A percentile compares a stretch with the other conserved stretches of the same genome.
Evolutionary conservation across 2,888 invertebrate genomes (phyloP).

Genomic region (Laothoe populi): DNA sequence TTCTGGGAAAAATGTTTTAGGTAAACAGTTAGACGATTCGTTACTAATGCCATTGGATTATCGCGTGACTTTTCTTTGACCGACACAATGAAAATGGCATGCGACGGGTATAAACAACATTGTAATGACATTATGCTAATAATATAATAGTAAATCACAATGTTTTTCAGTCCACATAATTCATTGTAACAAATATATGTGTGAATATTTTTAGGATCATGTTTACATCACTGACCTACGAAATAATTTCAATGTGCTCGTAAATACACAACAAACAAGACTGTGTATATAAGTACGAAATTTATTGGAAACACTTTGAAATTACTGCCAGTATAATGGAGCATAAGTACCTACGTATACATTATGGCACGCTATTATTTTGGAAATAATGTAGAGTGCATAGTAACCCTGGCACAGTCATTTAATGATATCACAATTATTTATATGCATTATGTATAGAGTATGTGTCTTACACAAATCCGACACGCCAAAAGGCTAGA

Average conservation of each 20-base stretch:
- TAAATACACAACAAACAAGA: neutral
- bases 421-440: slow-evolving; percentile 19
- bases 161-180: neutral
- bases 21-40: neutral
- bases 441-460: slow-evolving; percentile 6
- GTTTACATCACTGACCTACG: slow-evolving; percentile 8
- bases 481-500: slow-evolving; percentile 13
- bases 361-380: slow-evolving; percentile 12
- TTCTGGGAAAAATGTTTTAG: neutral
- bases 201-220: neutral
- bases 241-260: slow-evolving; percentile 2
- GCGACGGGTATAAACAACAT: neutral
- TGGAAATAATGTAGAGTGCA: slow-evolving; percentile 20
- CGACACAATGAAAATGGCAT: neutral
- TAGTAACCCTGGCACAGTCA: slow-evolving; percentile 17
- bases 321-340: slow-evolving; percentile 7
- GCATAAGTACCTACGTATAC: slow-evolving; percentile 6
- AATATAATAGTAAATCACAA: neutral
- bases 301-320: slow-evolving; percentile 17
- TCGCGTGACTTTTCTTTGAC: slow-evolving; percentile 8
- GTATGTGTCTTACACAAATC: slow-evolving; percentile 26
- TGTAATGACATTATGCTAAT: slow-evolving; percentile 2
- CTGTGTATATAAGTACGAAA: neutral
- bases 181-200: neutral
- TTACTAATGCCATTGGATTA: neutral